Percentiles rank a stretch among this genome's conserved stretches.
These are phyloP conservation scores for Hippopotamus amphibius DNA, from an alignment of 2,113 vertebrate genomes.

Conservation along the genomic window DNA sequence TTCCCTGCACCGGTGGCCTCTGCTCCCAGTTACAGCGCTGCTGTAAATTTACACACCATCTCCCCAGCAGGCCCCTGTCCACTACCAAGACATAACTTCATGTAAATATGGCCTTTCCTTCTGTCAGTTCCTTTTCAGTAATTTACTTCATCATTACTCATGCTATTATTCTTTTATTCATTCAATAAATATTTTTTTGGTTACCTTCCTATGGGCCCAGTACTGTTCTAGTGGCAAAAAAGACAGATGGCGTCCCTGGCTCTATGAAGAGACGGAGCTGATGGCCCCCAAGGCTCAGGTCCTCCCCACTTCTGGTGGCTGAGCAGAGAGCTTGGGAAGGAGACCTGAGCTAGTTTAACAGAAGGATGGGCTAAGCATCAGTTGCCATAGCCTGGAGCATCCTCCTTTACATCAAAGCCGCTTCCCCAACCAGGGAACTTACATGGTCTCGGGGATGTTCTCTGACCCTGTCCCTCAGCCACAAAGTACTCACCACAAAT, in stretches of 20 bases:
- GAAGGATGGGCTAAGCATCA: background rate
- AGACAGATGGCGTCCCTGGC: background rate
- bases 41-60: background rate
- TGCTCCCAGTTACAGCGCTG: too few relatives aligned
- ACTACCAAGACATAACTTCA: background rate
- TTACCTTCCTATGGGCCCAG: background rate
- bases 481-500: background rate
- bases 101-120: background rate
- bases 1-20: background rate
- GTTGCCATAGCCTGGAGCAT: background rate
- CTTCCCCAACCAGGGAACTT: background rate
- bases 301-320: too few relatives aligned
- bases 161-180: background rate
- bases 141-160: background rate
- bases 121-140: background rate
- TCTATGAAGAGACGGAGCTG: background rate
- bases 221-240: background rate
- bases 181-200: background rate
- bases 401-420: background rate
- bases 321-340: background rate
- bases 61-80: background rate
- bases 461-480: background rate
- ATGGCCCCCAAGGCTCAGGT: fast-evolving
- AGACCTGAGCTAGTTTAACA: background rate
- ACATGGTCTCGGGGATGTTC: fast-evolving